phyloP scores from a whole-genome alignment of 2,113 vertebrate species.

The Dipodomys merriami region DNA sequence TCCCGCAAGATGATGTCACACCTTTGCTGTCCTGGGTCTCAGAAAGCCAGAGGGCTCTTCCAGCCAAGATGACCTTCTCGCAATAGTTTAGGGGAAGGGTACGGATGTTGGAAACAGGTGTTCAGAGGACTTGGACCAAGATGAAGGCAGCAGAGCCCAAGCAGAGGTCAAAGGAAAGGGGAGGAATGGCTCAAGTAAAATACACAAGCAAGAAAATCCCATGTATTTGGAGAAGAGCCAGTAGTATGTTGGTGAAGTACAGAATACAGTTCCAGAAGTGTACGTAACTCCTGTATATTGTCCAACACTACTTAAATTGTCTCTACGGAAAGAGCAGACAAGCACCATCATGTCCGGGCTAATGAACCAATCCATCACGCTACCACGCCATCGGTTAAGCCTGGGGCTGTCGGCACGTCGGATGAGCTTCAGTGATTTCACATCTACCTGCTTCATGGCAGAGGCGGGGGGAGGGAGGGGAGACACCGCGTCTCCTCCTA shows the following conservation, averaged over 20 bases:
- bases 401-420: accelerated
- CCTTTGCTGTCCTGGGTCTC: no score
- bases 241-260: accelerated
- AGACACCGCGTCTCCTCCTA: accelerated
- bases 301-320: neutral
- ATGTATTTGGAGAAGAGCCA: neutral
- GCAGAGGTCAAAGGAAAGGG: neutral
- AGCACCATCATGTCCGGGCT: neutral
- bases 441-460: accelerated
- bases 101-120: neutral
- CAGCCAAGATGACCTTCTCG: neutral
- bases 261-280: accelerated
- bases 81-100: neutral
- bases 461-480: no score
- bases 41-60: neutral
- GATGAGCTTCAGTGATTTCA: accelerated
- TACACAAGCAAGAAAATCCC: neutral
- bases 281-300: accelerated
- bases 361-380: neutral
- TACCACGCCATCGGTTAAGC: accelerated
- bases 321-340: neutral
- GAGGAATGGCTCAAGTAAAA: neutral
- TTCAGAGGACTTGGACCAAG: neutral
- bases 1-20: neutral
- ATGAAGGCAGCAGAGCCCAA: neutral